Evolutionary conservation across 2,888 invertebrate genomes (phyloP).

Genomic region (Bibio marci): DNA sequence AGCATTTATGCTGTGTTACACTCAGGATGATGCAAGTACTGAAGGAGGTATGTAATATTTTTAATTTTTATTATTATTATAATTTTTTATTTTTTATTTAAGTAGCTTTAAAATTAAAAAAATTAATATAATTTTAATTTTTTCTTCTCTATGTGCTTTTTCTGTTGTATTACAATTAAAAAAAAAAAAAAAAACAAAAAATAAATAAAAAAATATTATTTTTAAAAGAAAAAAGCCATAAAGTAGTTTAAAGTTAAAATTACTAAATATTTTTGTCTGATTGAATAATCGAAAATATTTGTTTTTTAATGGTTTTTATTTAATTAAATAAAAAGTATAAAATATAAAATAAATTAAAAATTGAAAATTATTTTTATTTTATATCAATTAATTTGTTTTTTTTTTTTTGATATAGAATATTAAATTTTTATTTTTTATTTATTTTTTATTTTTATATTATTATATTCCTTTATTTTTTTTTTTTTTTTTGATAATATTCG

Average conservation of each 20-base stretch:
- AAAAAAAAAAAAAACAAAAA: not conserved
- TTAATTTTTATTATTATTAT: conserved; percentile 8
- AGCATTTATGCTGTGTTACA: conserved; percentile 92
- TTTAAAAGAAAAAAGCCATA: not conserved
- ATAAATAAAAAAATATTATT: not conserved
- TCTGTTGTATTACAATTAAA: not conserved
- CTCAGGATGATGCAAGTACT: conserved; percentile 77
- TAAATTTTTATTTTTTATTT: not conserved
- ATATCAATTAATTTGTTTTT: not conserved
- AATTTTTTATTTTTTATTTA: too few species aligned
- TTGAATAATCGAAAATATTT: too few species aligned
- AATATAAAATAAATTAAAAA: too few species aligned
- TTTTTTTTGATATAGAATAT: not conserved
- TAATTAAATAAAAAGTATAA: too few species aligned
- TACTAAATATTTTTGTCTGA: too few species aligned
- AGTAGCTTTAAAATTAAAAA: not conserved
- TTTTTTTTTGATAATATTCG: not conserved
- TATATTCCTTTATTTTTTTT: not conserved
- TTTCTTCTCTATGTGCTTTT: conserved; percentile 1
- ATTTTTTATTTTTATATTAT: not conserved
- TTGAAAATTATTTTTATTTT: too few species aligned
- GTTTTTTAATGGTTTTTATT: too few species aligned
- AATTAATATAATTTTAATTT: conserved; percentile 1
- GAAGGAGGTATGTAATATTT: conserved; percentile 66
- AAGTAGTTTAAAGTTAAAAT: not conserved